Conservation (phyloP, 2,888 invertebrate species). For the Flexamia atlantica region DNA sequence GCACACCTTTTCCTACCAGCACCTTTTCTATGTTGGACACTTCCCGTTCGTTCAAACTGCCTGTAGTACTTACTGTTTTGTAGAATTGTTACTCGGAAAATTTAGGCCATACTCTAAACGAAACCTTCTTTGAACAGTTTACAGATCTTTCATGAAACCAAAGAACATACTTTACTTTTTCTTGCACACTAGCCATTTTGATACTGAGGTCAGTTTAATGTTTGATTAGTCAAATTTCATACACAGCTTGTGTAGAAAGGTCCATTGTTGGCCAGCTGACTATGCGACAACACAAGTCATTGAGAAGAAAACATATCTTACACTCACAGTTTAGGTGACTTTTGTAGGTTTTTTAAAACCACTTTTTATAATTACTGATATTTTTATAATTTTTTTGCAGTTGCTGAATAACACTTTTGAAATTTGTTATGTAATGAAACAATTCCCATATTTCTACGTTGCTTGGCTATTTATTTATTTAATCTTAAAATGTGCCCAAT, state of each 20-base stretch:
- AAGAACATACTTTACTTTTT: constrained; percentile 45
- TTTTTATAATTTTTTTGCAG: constrained; percentile 40
- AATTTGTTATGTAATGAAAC: neutral
- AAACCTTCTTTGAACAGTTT: constrained; percentile 33
- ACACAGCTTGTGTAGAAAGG: constrained; percentile 5
- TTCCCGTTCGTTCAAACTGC: constrained; percentile 12
- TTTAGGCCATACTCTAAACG: neutral
- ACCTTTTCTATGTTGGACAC: constrained; percentile 38
- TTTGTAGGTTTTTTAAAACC: neutral
- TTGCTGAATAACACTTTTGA: constrained; percentile 24
- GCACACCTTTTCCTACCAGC: neutral
- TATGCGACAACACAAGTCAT: constrained; percentile 30
- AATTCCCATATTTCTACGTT: constrained; percentile 9
- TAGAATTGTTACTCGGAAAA: constrained; percentile 27
- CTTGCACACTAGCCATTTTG: constrained; percentile 13
- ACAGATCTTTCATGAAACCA: constrained; percentile 46
- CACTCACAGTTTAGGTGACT: constrained; percentile 30
- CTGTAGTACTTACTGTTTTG: constrained; percentile 24
- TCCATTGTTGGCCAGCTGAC: constrained; percentile 32
- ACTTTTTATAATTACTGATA: constrained; percentile 6
- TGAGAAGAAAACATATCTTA: constrained; percentile 28
- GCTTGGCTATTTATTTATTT: constrained; percentile 37
- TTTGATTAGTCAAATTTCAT: constrained; percentile 1
- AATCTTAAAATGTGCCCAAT: constrained; percentile 32
- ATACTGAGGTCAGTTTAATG: constrained; percentile 2